Conservation (phyloP, 2,888 invertebrate genomes). For the Leptopilina drosophilae region DNA sequence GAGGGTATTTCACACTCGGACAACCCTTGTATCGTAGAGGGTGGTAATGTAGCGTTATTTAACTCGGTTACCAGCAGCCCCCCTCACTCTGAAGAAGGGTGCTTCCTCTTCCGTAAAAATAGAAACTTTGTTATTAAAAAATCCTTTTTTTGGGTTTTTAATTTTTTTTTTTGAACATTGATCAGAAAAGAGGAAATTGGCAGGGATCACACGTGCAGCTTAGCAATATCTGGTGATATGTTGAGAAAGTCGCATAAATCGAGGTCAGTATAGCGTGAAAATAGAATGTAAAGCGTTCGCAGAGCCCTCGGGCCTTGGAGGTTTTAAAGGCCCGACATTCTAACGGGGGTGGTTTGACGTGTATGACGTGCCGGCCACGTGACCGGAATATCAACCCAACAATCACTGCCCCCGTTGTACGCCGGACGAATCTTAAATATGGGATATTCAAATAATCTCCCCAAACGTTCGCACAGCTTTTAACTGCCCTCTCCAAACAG, state of each 20-base stretch:
- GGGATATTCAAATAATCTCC: conserved; percentile 74
- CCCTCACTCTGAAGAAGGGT: conserved; percentile 63
- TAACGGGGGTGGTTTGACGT: conserved; percentile 71
- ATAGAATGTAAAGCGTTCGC: conserved; percentile 74
- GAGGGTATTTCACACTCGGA: conserved; percentile 77
- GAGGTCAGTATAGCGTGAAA: conserved; percentile 76
- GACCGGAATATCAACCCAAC: conserved; percentile 73
- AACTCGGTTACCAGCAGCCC: conserved; percentile 71
- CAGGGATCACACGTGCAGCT: conserved; percentile 64
- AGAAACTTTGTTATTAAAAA: conserved; percentile 32
- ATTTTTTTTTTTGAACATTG: too few relatives aligned
- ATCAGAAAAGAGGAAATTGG: background rate
- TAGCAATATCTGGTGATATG: conserved; percentile 72
- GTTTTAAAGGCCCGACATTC: conserved; percentile 43
- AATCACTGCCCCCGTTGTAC: conserved; percentile 74
- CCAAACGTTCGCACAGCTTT: conserved; percentile 45
- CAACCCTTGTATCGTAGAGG: conserved; percentile 70
- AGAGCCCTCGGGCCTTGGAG: conserved; percentile 56
- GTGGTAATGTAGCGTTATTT: conserved; percentile 76
- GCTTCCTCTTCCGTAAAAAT: conserved; percentile 76
- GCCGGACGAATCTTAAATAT: conserved; percentile 75
- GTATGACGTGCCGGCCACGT: conserved; percentile 76
- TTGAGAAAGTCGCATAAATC: conserved; percentile 72
- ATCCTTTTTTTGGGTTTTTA: too few relatives aligned
- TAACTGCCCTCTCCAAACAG: conserved; percentile 22